Percentiles rank a stretch among this genome's conserved stretches.
Evolutionary conservation across 2,888 invertebrate species (phyloP).

Genomic region (Melieria picta): DNA sequence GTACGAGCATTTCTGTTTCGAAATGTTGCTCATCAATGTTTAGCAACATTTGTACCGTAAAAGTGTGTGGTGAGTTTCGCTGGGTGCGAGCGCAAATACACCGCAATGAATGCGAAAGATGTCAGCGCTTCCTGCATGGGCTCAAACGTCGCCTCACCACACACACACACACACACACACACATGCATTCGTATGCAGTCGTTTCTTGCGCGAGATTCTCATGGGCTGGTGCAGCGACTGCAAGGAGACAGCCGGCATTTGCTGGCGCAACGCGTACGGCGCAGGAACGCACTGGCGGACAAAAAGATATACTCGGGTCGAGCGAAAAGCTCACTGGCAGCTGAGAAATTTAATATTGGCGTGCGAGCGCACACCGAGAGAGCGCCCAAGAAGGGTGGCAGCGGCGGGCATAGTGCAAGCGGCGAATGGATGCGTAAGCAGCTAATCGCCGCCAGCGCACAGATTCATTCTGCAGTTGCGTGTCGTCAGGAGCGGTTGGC

Average conservation of each 20-base stretch:
- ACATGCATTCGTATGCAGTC: background rate
- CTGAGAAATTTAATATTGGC: background rate
- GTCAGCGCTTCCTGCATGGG: slow-evolving; percentile 7
- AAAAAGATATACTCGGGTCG: background rate
- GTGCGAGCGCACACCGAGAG: slow-evolving; percentile 1
- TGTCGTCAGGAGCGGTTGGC: slow-evolving; percentile 50
- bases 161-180: background rate
- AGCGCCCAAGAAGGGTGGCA: background rate
- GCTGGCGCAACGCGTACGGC: too few relatives aligned
- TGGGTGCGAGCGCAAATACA: too few relatives aligned
- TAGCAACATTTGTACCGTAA: too few relatives aligned
- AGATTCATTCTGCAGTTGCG: slow-evolving; percentile 56
- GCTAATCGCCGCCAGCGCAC: slow-evolving; percentile 22
- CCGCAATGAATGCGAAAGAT: background rate
- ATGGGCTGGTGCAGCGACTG: too few relatives aligned
- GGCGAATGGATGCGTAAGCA: background rate
- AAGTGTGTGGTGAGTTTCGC: background rate
- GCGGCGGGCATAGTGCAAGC: slow-evolving; percentile 12
- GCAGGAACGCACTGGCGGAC: too few relatives aligned
- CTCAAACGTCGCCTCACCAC: background rate
- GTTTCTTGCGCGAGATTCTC: too few relatives aligned
- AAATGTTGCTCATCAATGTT: too few relatives aligned
- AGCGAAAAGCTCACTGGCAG: slow-evolving; percentile 10
- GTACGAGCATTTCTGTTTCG: too few relatives aligned
- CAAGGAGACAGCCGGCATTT: too few relatives aligned